A percentile compares a stretch with the other conserved stretches of the same genome.
Evolutionary conservation across 2,113 vertebrate species (phyloP).

Genomic region (Ictalurus punctatus): DNA sequence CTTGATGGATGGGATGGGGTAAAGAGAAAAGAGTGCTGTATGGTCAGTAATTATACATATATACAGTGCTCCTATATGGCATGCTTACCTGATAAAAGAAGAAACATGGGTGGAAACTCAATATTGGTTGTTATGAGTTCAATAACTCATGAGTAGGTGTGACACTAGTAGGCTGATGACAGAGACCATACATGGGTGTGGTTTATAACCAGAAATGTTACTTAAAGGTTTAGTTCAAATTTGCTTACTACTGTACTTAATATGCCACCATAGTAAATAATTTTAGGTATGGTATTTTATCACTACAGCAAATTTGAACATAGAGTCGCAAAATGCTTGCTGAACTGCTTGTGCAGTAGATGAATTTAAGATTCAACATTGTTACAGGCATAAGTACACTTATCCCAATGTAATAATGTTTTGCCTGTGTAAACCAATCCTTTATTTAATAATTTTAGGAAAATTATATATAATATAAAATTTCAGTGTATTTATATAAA

Average conservation of each 20-base stretch:
- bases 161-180: background rate
- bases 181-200: background rate
- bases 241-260: background rate
- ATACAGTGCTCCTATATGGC: background rate
- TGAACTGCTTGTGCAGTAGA: no score
- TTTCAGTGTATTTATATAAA: no score
- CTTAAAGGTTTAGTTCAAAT: background rate
- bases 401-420: no score
- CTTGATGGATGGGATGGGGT: background rate
- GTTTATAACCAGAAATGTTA: background rate
- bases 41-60: background rate
- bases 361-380: no score
- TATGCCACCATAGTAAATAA: no score
- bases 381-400: no score
- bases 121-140: background rate
- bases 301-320: no score
- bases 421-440: no score
- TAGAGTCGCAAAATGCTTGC: no score
- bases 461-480: no score
- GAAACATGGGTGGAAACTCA: background rate
- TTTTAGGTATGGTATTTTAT: no score
- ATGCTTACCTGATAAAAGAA: background rate
- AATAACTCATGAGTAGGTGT: background rate
- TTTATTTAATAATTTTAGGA: no score
- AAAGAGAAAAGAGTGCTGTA: background rate